phyloP scores from a whole-genome alignment of 92 coral and sea anemone species.

The Scolanthus callimorphus region DNA sequence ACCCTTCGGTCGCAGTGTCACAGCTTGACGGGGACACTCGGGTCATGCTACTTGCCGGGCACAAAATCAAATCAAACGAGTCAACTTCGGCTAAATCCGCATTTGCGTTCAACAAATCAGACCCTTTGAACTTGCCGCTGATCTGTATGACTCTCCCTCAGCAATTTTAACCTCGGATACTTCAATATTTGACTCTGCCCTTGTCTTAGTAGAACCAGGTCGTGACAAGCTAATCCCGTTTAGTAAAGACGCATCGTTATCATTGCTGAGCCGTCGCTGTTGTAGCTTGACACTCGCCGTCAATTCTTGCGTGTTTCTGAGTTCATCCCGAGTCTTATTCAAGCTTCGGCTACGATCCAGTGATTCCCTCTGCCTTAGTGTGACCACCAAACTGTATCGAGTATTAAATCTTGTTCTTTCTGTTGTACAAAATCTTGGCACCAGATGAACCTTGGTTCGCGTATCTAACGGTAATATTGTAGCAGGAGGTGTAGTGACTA shows the following conservation, averaged over 20 bases:
- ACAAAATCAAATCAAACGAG: conserved; percentile 68
- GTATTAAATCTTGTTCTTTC: conserved; percentile 57
- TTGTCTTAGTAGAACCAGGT: conserved; percentile 17
- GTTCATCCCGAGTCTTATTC: neutral
- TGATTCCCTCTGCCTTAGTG: neutral
- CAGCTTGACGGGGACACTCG: too few relatives aligned
- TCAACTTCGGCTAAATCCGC: conserved; percentile 29
- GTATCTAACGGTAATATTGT: conserved; percentile 56
- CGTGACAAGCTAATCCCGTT: neutral
- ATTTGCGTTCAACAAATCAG: conserved; percentile 5
- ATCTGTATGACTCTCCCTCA: conserved; percentile 49
- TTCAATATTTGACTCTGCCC: conserved; percentile 31
- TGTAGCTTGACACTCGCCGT: conserved; percentile 21
- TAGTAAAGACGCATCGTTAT: conserved; percentile 3
- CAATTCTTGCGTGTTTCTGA: neutral
- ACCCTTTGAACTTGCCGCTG: conserved; percentile 29
- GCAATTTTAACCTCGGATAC: conserved; percentile 40
- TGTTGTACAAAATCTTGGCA: conserved; percentile 76
- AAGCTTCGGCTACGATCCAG: too few relatives aligned
- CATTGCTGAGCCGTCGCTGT: conserved; percentile 19
- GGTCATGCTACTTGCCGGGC: conserved; percentile 41
- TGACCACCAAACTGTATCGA: conserved; percentile 39
- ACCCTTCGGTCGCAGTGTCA: conserved; percentile 17
- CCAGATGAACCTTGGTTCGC: conserved; percentile 60
- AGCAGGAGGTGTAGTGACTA: conserved; percentile 9